These are phyloP conservation scores for Rhinophrynus dorsalis DNA, from an alignment of 2,797 vertebrate genomes.

Conservation along the genomic window DNA sequence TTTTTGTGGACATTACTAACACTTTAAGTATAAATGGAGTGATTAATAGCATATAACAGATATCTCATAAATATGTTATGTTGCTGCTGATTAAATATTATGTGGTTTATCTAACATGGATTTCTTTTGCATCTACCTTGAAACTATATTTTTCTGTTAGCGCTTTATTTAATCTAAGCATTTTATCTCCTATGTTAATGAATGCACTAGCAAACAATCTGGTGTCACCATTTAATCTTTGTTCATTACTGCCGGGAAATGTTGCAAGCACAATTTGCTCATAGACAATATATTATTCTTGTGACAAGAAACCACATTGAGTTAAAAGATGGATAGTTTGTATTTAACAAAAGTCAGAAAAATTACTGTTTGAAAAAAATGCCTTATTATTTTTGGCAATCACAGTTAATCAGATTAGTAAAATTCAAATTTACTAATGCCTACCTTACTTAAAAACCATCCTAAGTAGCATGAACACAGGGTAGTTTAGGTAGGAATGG, in stretches of 20 bases:
- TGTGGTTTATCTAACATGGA: not conserved
- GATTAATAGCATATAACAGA: slow-evolving; percentile 12
- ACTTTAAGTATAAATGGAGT: no score
- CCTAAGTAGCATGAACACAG: no score
- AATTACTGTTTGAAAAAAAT: no score
- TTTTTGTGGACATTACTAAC: no score
- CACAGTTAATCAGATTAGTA: no score
- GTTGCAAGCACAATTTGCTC: slow-evolving; percentile 33
- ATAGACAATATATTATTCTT: slow-evolving; percentile 34
- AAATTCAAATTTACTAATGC: no score
- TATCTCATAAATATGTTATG: slow-evolving; percentile 23
- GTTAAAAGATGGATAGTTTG: not conserved
- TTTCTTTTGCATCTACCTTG: slow-evolving; percentile 7
- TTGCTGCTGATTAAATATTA: slow-evolving; percentile 1
- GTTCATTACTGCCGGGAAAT: slow-evolving; percentile 35
- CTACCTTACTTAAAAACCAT: no score
- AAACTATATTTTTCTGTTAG: slow-evolving; percentile 18
- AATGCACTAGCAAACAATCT: slow-evolving; percentile 27
- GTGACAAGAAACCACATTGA: slow-evolving; percentile 8
- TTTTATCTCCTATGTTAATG: slow-evolving; percentile 9
- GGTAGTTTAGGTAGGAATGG: no score
- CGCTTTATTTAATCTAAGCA: slow-evolving; percentile 20
- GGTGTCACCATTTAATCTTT: slow-evolving; percentile 36
- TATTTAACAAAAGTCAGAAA: no score
- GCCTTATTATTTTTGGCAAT: no score